These are phyloP conservation scores for Melinaea menophilus DNA, from an alignment of 2,888 invertebrate genomes.

Conservation along the genomic window DNA sequence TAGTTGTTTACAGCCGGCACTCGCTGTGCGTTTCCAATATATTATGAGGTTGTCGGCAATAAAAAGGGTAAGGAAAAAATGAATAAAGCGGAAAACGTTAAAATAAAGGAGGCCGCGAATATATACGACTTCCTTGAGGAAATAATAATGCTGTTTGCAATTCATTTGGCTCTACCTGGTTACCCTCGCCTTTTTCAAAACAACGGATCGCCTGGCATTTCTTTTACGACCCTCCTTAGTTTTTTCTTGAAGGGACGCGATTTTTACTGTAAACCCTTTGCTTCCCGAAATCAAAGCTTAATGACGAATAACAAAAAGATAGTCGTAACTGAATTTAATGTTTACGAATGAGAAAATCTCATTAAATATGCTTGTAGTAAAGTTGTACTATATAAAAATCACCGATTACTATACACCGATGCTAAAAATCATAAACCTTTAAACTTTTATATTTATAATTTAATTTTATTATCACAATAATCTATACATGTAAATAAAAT, in stretches of 20 bases:
- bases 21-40: constrained; percentile 74
- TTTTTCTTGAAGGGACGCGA: constrained; percentile 65
- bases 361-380: background rate
- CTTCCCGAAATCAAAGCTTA: constrained; percentile 68
- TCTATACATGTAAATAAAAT: no score
- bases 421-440: no score
- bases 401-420: no score
- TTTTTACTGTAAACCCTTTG: constrained; percentile 72
- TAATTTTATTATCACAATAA: no score
- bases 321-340: constrained; percentile 40
- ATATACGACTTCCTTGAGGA: constrained; percentile 78
- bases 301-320: constrained; percentile 45
- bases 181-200: constrained; percentile 68
- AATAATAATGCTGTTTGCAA: constrained; percentile 80
- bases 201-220: constrained; percentile 60
- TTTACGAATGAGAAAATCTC: background rate
- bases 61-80: constrained; percentile 75
- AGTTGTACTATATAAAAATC: no score
- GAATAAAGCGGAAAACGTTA: constrained; percentile 72
- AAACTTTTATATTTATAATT: no score
- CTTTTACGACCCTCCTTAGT: constrained; percentile 58
- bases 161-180: constrained; percentile 77
- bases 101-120: constrained; percentile 74
- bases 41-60: constrained; percentile 74
- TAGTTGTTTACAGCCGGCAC: constrained; percentile 74